These are phyloP conservation scores for Coregonus clupeaformis DNA, from an alignment of 2,113 vertebrate species.

Conservation along the genomic window DNA sequence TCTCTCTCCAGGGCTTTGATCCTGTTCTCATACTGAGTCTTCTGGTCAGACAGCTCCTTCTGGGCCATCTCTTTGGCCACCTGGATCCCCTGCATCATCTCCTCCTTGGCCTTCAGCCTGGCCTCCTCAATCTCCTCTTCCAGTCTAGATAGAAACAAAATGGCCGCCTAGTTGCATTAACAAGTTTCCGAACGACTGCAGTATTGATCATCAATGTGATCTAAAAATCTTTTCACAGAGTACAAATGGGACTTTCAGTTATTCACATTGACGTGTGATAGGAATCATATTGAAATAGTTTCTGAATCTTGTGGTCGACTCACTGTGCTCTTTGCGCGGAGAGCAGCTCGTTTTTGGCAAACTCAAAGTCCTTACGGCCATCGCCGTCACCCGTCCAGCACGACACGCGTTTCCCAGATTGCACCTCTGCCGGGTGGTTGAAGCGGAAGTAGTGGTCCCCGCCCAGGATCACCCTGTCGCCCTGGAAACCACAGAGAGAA, in stretches of 20 bases:
- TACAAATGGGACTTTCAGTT: too few relatives aligned
- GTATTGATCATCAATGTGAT: too few relatives aligned
- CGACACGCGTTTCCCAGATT: constrained; percentile 73
- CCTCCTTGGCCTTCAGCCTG: constrained; percentile 86
- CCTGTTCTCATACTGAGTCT: constrained; percentile 79
- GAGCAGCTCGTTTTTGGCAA: constrained; percentile 87
- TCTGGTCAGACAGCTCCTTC: constrained; percentile 85
- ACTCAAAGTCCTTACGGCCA: constrained; percentile 88
- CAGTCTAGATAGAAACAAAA: constrained; percentile 71
- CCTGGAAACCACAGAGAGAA: constrained; percentile 66
- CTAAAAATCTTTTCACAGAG: too few relatives aligned
- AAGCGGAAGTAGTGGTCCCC: constrained; percentile 97
- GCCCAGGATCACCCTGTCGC: constrained; percentile 91
- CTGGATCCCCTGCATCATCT: constrained; percentile 94
- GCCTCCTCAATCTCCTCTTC: constrained; percentile 92
- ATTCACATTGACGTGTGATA: too few relatives aligned
- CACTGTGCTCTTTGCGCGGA: constrained; percentile 77
- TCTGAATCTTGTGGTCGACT: constrained; percentile 41
- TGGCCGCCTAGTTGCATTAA: not conserved
- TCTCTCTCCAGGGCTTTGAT: constrained; percentile 83
- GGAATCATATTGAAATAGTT: not conserved
- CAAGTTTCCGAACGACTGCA: not conserved
- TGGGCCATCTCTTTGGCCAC: constrained; percentile 91
- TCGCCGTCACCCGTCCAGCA: constrained; percentile 68
- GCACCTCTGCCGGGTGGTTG: constrained; percentile 90